Evolutionary conservation across 2,888 invertebrate species (phyloP).

Genomic region (Neelides folsomi): DNA sequence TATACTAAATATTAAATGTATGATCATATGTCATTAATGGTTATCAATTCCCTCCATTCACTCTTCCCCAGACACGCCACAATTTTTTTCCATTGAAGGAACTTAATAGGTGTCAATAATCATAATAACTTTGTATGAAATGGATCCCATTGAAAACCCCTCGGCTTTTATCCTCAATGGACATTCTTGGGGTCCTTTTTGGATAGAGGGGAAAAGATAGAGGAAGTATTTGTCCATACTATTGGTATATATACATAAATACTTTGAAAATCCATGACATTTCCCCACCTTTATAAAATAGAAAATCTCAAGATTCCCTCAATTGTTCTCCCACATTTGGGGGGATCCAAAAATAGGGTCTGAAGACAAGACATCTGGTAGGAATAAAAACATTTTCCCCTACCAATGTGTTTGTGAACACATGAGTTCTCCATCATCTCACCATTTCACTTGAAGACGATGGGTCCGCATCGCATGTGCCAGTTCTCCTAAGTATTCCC

Average conservation of each 20-base stretch:
- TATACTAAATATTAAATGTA: too few species aligned
- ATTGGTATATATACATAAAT: neutral
- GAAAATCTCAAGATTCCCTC: neutral
- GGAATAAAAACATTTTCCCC: slow-evolving; percentile 15
- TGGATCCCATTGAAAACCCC: too few species aligned
- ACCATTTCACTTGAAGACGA: slow-evolving; percentile 10
- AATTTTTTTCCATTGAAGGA: too few species aligned
- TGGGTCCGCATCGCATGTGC: slow-evolving; percentile 10
- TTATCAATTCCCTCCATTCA: too few species aligned
- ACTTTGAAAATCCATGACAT: neutral
- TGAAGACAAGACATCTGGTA: slow-evolving; percentile 29
- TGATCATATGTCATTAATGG: too few species aligned
- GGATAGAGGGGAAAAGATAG: neutral
- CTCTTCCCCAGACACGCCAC: too few species aligned
- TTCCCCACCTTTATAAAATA: neutral
- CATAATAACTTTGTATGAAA: too few species aligned
- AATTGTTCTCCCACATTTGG: neutral
- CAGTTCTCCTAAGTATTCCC: slow-evolving; percentile 11
- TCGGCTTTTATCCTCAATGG: too few species aligned
- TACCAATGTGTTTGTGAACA: neutral
- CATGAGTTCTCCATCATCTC: slow-evolving; percentile 13
- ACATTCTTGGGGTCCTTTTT: too few species aligned
- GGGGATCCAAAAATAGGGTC: slow-evolving; percentile 30
- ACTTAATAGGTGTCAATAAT: too few species aligned
- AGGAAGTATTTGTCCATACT: neutral